Percentiles rank a stretch among this genome's conserved stretches.
Evolutionary conservation across 2,797 vertebrate genomes (phyloP).

Genomic region (Ambastaia sidthimunki): DNA sequence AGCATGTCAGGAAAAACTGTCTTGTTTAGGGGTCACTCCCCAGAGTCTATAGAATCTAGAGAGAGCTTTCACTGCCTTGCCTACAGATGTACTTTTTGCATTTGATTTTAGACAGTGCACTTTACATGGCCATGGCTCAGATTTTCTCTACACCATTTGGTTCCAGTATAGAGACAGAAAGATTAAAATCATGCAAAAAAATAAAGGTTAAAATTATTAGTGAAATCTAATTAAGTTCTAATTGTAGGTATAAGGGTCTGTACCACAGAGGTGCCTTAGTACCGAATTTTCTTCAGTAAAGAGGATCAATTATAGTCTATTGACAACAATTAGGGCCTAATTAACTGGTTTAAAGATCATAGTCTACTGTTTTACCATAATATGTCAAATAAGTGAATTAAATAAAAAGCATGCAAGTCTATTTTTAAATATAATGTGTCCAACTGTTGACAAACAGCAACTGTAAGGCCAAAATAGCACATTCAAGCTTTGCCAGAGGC

Average conservation of each 20-base stretch:
- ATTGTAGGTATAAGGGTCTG: too few relatives aligned
- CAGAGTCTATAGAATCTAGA: slow-evolving; percentile 59
- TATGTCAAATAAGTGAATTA: not conserved
- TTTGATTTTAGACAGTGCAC: slow-evolving; percentile 70
- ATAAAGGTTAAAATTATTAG: not conserved
- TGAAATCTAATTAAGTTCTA: not conserved
- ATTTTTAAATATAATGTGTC: too few relatives aligned
- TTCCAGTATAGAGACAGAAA: not conserved
- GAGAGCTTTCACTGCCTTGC: slow-evolving; percentile 60
- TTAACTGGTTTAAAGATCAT: too few relatives aligned
- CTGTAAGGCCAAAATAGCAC: slow-evolving; percentile 33
- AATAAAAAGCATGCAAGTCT: not conserved
- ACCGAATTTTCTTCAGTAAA: too few relatives aligned
- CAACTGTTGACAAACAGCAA: not conserved
- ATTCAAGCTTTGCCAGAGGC: slow-evolving; percentile 44
- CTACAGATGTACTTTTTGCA: slow-evolving; percentile 62
- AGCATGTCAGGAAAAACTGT: slow-evolving; percentile 83
- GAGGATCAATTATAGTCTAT: too few relatives aligned
- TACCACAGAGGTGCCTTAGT: too few relatives aligned
- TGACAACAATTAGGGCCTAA: too few relatives aligned
- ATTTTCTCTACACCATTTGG: slow-evolving; percentile 64
- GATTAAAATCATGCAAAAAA: not conserved
- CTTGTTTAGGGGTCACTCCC: slow-evolving; percentile 78
- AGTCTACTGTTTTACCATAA: too few relatives aligned
- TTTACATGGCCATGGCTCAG: slow-evolving; percentile 62